These are phyloP conservation scores for Tarsius wallacei DNA, from an alignment of 2,797 vertebrate genomes.

Conservation along the genomic window DNA sequence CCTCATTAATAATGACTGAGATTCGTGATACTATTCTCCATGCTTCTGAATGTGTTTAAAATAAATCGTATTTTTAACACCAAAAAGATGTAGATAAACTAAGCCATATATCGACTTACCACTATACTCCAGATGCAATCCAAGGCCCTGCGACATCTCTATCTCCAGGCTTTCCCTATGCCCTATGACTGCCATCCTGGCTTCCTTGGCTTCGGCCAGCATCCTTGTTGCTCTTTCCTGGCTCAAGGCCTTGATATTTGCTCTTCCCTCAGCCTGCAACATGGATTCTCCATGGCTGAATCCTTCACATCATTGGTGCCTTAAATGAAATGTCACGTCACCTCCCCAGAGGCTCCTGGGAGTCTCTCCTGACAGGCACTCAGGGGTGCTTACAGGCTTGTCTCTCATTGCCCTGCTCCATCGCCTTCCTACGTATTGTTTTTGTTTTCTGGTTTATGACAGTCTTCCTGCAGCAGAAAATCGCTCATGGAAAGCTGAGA, in stretches of 20 bases:
- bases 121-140: not conserved
- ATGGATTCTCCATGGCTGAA: fast-evolving
- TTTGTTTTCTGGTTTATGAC: not conserved
- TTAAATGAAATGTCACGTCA: not conserved
- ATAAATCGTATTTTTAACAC: not conserved
- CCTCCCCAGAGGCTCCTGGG: not conserved
- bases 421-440: not conserved
- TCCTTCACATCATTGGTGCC: too few species aligned
- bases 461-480: not conserved
- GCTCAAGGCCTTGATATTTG: fast-evolving
- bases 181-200: fast-evolving
- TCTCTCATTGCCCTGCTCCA: fast-evolving
- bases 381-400: fast-evolving
- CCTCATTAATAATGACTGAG: not conserved
- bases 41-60: not conserved
- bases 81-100: not conserved
- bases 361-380: fast-evolving
- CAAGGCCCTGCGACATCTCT: not conserved
- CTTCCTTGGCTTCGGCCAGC: not conserved
- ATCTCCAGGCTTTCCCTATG: not conserved
- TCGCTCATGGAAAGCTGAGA: not conserved
- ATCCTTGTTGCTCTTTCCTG: fast-evolving
- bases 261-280: too few species aligned
- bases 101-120: not conserved
- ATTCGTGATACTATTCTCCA: fast-evolving